Evolutionary conservation across 1,140 invertebrate genomes (phyloP), one percentile per base, ranked within the genome.

Genomic region (Eumeta japonica): DNA sequence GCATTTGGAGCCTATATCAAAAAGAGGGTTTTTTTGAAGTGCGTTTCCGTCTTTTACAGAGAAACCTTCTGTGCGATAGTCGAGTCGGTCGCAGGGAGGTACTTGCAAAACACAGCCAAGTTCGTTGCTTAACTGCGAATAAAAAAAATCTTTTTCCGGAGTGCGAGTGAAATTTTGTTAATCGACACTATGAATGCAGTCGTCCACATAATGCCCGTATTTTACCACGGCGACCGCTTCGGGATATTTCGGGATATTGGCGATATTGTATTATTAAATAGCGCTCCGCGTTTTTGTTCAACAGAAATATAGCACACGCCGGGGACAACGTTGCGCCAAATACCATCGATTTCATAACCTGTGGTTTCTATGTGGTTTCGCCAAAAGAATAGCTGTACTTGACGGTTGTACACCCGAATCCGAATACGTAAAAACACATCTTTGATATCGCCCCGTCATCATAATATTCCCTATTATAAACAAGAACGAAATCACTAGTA

Each of bases 151-250:
- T 41, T 50, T 34, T 33, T 35, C 19, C 35, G 16, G 28, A 53
- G 29, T 33, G 4, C 13, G 38, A 0, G 52, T 47, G 12, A 52
- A 46, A 3, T 36, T 34, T 5, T 17, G 28, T 0, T 36, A 44
- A 13, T 52, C 40, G 0, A 45, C 35, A 15, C 49, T 52, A 34
- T 60, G 46, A 3, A 66, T 35, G 37, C 49, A 73, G 41, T 73
- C 63, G 29, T 70, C 63, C 52, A 67, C 65, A 33, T 64, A 73
- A 40, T 58, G 58, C 29, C 57, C 45, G 2, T 54, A 29, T 2
- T 46, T 20, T 3, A 68, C 54, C 1, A 52, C 55, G 0, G 48
- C 16, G 1, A 47, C 55, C 0, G 64, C 58, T 24, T 43, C 37
- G 0, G 59, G 62, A 29, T 39, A 44, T 16, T 29, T 7, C 4